Evolutionary conservation across 23 tunicate genomes (phyloP).

Genomic region (Halocynthia roretzi): DNA sequence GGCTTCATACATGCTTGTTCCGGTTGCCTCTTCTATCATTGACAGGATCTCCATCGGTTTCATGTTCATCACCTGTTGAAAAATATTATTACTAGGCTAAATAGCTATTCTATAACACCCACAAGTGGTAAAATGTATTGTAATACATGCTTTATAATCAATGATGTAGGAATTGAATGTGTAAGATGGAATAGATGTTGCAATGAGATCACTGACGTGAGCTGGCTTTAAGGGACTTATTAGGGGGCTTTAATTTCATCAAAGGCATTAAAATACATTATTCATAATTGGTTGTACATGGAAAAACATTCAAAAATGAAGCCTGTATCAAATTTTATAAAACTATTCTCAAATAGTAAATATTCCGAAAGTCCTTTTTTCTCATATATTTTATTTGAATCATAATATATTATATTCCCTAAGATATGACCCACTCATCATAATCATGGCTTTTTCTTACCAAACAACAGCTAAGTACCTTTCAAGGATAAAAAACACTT

Average conservation of each 20-base stretch:
- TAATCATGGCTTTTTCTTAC: not conserved
- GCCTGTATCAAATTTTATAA: not conserved
- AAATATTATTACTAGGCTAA: too few species aligned
- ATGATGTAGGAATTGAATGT: too few species aligned
- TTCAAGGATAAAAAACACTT: not conserved
- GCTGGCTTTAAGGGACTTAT: too few species aligned
- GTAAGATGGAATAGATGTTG: too few species aligned
- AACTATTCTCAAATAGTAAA: not conserved
- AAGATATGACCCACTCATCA: not conserved
- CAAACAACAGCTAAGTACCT: not conserved
- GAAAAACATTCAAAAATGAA: not conserved
- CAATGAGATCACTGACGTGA: too few species aligned
- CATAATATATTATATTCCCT: not conserved
- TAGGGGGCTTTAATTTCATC: too few species aligned
- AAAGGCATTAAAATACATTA: too few species aligned
- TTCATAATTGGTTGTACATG: too few species aligned
- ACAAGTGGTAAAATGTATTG: too few species aligned
- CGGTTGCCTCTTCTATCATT: constrained; percentile 98
- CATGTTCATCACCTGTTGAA: constrained; percentile 92
- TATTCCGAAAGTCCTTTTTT: not conserved
- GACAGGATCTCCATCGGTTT: constrained; percentile 93
- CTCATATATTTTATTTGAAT: not conserved
- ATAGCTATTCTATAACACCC: too few species aligned
- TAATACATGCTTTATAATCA: too few species aligned
- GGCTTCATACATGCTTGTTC: constrained; percentile 93